phyloP scores from a whole-genome alignment of 2,113 vertebrate species.

The Pipra filicauda region DNA sequence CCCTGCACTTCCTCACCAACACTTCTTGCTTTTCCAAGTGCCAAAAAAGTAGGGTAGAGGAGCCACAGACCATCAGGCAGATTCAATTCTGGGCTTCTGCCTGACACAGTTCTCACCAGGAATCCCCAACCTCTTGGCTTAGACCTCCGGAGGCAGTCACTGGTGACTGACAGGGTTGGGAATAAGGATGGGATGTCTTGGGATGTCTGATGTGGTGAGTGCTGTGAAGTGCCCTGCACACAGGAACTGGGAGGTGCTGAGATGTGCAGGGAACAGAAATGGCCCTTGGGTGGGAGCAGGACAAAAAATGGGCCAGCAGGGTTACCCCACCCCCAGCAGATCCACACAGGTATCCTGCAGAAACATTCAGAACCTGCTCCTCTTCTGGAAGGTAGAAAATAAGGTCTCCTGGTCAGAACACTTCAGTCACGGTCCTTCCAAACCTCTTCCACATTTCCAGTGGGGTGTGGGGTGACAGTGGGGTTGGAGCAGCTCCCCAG shows the following conservation, averaged over 20 bases:
- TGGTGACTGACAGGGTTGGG: not conserved
- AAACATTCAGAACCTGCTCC: not conserved
- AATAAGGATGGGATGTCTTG: not conserved
- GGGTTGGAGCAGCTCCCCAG: not conserved
- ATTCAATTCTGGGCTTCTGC: not conserved
- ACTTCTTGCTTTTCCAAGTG: not conserved
- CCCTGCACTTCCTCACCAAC: not conserved
- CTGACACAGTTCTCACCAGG: not conserved
- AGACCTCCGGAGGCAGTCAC: not conserved
- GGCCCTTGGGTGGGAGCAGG: not conserved
- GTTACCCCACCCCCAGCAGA: not conserved
- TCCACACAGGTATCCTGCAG: not conserved
- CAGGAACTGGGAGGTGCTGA: not conserved
- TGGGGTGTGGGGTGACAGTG: not conserved
- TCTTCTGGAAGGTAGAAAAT: not conserved
- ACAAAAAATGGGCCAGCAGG: not conserved
- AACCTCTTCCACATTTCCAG: not conserved
- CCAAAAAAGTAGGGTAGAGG: not conserved
- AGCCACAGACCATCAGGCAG: not conserved
- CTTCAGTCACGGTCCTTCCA: not conserved
- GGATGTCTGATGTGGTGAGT: not conserved
- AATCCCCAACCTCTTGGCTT: not conserved
- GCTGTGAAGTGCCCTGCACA: not conserved
- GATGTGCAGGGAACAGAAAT: not conserved
- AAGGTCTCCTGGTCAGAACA: not conserved